phyloP scores from a whole-genome alignment of 2,888 invertebrate species.

The Drosophila meridionalis region DNA sequence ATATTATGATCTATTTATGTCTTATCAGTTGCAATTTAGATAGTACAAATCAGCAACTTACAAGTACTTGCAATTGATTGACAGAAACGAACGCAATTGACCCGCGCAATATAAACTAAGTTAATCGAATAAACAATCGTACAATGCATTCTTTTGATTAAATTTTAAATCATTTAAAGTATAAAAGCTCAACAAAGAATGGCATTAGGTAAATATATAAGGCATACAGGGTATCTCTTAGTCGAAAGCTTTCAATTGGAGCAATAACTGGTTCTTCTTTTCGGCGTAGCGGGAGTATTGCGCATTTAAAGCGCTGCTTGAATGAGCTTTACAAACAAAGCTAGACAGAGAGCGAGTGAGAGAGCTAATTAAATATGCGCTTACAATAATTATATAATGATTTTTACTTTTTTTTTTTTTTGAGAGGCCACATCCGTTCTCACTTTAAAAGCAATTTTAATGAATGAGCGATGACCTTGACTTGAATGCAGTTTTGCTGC shows the following conservation, averaged over 20 bases:
- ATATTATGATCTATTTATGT: conserved; percentile 16
- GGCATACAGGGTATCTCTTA: neutral
- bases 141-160: conserved; percentile 19
- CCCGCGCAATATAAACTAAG: conserved; percentile 1
- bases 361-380: neutral
- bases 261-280: neutral
- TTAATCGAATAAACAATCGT: conserved; percentile 20
- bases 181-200: neutral
- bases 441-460: conserved; percentile 27
- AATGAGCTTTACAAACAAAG: neutral
- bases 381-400: conserved; percentile 33
- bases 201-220: neutral
- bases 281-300: conserved; percentile 14
- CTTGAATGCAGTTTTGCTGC: conserved; percentile 58
- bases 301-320: conserved; percentile 38
- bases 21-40: conserved; percentile 12
- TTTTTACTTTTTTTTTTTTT: conserved; percentile 16
- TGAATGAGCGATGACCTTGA: conserved; percentile 64
- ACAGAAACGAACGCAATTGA: conserved; percentile 22
- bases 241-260: neutral
- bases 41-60: conserved; percentile 26
- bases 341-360: neutral
- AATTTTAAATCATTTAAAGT: neutral
- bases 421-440: conserved; percentile 22
- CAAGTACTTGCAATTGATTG: conserved; percentile 25